Evolutionary conservation across 2,888 invertebrate species (phyloP).

Genomic region (Iselma pallidipennis): DNA sequence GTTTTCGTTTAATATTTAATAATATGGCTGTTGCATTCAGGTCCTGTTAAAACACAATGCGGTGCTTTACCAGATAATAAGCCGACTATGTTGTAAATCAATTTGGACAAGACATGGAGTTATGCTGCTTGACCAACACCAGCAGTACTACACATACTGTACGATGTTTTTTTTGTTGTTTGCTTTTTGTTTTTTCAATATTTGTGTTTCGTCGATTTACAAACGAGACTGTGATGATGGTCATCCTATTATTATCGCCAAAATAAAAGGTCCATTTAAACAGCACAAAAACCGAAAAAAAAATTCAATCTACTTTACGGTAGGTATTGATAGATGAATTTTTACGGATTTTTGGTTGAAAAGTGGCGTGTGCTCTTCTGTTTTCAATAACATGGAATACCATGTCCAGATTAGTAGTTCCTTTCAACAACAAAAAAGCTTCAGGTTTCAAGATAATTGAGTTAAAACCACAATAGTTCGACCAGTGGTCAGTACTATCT

Average conservation of each 20-base stretch:
- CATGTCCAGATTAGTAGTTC: conserved; percentile 19
- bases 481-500: conserved; percentile 21
- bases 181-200: not conserved
- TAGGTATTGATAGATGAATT: no score
- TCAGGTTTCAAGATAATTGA: conserved; percentile 50
- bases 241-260: conserved; percentile 2
- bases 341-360: conserved; percentile 11
- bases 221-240: not conserved
- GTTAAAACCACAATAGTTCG: conserved; percentile 39
- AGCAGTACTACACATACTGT: not conserved
- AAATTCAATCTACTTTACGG: not conserved
- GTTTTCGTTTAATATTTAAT: conserved; percentile 53
- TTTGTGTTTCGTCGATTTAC: not conserved
- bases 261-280: not conserved
- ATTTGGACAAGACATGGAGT: conserved; percentile 24
- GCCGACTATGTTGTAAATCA: conserved; percentile 51
- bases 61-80: conserved; percentile 53
- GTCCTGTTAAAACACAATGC: conserved; percentile 48
- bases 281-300: not conserved
- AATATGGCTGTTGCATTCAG: conserved; percentile 44
- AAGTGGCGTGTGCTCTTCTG: conserved; percentile 21
- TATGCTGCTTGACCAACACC: conserved; percentile 3
- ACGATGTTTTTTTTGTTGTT: not conserved
- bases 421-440: conserved; percentile 36
- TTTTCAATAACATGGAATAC: not conserved